These are phyloP conservation scores for Amyelois transitella DNA, from an alignment of 1,140 invertebrate species.

Conservation along the genomic window DNA sequence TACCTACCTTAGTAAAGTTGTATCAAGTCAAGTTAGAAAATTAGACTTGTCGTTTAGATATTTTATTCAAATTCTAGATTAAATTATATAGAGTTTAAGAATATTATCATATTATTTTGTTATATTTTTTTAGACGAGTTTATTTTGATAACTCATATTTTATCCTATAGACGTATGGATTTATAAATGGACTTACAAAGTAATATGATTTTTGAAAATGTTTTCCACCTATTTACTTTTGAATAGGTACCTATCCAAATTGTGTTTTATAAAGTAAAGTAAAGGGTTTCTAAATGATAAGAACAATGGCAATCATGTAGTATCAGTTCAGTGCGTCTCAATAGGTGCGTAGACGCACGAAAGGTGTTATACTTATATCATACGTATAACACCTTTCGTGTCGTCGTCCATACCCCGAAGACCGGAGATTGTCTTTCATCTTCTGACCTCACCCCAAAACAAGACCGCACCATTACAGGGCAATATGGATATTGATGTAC, in stretches of 20 bases:
- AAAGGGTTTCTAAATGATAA: constrained; percentile 9
- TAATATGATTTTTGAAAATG: constrained; percentile 18
- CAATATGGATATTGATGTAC: constrained; percentile 17
- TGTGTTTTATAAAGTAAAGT: constrained; percentile 16
- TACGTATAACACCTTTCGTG: background rate
- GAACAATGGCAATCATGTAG: background rate
- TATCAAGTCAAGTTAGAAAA: constrained; percentile 36
- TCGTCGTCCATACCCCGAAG: background rate
- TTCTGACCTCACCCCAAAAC: background rate
- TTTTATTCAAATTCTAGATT: constrained; percentile 52
- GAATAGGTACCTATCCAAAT: constrained; percentile 23
- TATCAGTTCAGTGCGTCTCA: constrained; percentile 1
- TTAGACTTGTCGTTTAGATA: constrained; percentile 59
- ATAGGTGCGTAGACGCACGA: background rate
- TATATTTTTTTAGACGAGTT: constrained; percentile 57
- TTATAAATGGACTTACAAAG: constrained; percentile 31
- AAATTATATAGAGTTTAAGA: constrained; percentile 36
- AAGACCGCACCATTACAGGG: constrained; percentile 24
- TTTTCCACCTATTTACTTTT: constrained; percentile 25
- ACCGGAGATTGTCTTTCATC: background rate
- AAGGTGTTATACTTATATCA: background rate
- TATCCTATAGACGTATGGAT: constrained; percentile 38
- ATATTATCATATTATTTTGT: constrained; percentile 30
- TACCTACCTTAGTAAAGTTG: constrained; percentile 30
- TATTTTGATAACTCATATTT: constrained; percentile 65